Base-by-base conservation (phyloP, 2,113 vertebrate genomes). In the Trematomus loennbergii region DNA sequence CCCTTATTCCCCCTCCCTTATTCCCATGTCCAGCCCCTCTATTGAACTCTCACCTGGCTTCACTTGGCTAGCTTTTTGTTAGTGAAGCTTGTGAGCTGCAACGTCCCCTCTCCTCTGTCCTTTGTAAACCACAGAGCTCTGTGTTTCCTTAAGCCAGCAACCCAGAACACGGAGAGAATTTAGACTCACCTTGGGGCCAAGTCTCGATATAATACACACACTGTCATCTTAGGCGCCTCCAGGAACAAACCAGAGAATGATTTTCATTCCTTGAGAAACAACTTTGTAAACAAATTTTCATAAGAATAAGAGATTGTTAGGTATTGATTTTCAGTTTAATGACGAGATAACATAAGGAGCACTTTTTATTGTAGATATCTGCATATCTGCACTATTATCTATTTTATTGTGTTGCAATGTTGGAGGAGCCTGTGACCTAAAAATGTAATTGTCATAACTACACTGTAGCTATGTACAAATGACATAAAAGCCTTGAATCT, bases 31-130 rank as follows among this genome's bases (percentile, higher is more conserved):
- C 67, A 40, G 52, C 65, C 72, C 46, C 43, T 64, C 82, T 74
- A 63, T 63, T 81, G 83, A 88, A 53, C 81, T 78, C 80, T 85
- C 69, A 86, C 78, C 73, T 75, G 81, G 81, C 69, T 84, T 22
- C 84, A 46, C 80, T 86, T 67, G 77, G 72, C 62, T 52, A 74
- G 75, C 60, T 73, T 50, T 66, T 57, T 55, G 77, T 83, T 55
- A 71, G 62, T 58, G 60, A 74, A 79, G 66, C 84, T 60, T 75
- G 64, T 78, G 84, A 87, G 67, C 86, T 81, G 78, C 53, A 12
- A 76, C 72, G 1, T 54, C 46, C 74, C 73, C 57, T 80, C 75
- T 81, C 78, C 67, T 78, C 75, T 82, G 62, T 85, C 75, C 78
- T 89, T 89, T 89, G 89, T 86, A 33, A 73, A 75, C 33, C 66